phyloP scores from a whole-genome alignment of 2,888 invertebrate species.

The Dynastes tityus region DNA sequence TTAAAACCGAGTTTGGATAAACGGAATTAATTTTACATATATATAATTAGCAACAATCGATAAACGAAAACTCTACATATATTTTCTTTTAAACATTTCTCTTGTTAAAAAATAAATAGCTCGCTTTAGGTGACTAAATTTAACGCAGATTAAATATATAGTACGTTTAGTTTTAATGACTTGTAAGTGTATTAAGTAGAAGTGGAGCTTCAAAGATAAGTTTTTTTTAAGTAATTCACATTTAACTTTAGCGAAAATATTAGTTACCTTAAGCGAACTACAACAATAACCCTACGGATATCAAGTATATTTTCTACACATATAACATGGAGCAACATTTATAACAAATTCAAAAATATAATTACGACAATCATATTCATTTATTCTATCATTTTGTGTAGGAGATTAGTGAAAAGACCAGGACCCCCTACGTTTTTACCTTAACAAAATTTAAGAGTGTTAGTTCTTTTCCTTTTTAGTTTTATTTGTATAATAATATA shows the following conservation, averaged over 20 bases:
- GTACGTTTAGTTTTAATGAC: too few species aligned
- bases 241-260: background rate
- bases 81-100: background rate
- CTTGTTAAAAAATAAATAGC: constrained; percentile 9
- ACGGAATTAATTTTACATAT: constrained; percentile 28
- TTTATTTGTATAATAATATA: constrained; percentile 19
- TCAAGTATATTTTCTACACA: constrained; percentile 36
- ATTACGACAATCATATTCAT: background rate
- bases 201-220: too few species aligned
- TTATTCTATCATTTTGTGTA: background rate
- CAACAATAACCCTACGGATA: constrained; percentile 30
- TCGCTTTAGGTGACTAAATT: background rate
- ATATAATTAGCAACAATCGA: constrained; percentile 14
- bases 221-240: too few species aligned
- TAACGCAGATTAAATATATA: background rate
- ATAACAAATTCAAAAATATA: constrained; percentile 47
- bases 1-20: background rate
- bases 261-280: constrained; percentile 23
- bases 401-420: too few species aligned
- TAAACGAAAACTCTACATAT: constrained; percentile 22
- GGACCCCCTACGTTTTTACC: background rate
- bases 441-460: constrained; percentile 39
- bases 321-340: constrained; percentile 45
- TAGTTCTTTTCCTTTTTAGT: background rate
- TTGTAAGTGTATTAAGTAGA: too few species aligned